Evolutionary conservation across 2,797 vertebrate genomes (phyloP).

Genomic region (Stomatorhinus walkeri): DNA sequence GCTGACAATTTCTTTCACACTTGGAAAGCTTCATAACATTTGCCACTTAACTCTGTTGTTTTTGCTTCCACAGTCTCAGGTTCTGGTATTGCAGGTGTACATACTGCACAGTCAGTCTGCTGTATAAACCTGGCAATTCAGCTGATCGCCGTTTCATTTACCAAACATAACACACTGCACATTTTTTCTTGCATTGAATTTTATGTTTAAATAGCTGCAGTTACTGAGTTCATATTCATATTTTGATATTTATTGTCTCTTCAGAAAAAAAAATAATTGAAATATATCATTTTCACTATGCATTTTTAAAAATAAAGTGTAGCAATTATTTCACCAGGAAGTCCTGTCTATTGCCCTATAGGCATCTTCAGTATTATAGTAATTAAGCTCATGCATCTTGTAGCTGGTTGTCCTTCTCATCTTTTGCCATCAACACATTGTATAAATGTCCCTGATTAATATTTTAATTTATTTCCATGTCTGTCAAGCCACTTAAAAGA

Average conservation of each 20-base stretch:
- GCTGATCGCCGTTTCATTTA: neutral
- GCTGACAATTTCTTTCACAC: neutral
- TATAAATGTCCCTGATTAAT: constrained; percentile 3
- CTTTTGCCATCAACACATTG: constrained; percentile 1
- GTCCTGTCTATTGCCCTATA: neutral
- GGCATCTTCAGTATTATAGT: neutral
- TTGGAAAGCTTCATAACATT: neutral
- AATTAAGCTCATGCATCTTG: neutral
- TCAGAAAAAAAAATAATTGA: neutral
- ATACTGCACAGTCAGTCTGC: neutral
- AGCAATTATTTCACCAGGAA: neutral
- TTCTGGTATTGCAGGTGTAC: neutral
- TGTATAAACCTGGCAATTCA: neutral
- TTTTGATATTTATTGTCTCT: neutral
- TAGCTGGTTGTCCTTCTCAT: neutral
- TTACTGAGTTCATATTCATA: neutral
- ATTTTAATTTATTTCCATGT: constrained; percentile 2
- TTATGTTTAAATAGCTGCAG: neutral
- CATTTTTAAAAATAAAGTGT: neutral
- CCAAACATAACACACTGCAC: neutral
- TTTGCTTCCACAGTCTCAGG: neutral
- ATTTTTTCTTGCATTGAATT: neutral
- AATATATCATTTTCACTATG: neutral
- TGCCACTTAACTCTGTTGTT: neutral
- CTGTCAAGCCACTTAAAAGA: neutral